Evolutionary conservation across 2,113 vertebrate species (phyloP), one percentile per base, ranked within the genome.

Genomic region (Falcunculus frontatus): DNA sequence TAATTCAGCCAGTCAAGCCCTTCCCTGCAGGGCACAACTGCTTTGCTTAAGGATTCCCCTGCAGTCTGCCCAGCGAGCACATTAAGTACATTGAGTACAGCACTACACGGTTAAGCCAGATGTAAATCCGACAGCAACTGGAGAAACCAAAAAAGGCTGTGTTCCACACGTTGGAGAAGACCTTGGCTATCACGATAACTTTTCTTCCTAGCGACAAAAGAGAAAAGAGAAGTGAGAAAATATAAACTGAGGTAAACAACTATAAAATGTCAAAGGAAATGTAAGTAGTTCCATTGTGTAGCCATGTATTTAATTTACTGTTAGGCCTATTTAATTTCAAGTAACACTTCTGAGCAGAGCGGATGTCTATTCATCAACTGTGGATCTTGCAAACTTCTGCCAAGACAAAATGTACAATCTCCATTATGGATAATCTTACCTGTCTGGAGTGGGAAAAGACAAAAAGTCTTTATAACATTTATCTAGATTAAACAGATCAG

Each of bases 401-500:
- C 93, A 95, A 92, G 77, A 87, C 56, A 91, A 83, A 96, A 92
- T 33, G 56, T 84, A 87, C 83, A 63, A 19, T n/a, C 50, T 46
- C 82, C 2, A 5, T 55, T 78, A 67, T 0, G 1, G 89, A 94
- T 97, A 96, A 97, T 93, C 87, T 96, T 93, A 97, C 93, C 96
- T 96, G 89, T 64, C 89, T 96, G 79, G 87, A 95, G 73, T 13
- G 44, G 73, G 55, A 78, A 90, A 83, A 93, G 79, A 93, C 82
- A 80, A 87, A 96, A 95, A 84, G 80, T 79, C 60, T 90, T 93
- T 75, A 12, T 55, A 95, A 74, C 87, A 95, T 93, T 96, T 95
- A 97, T 97, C 96, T 93, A 89, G 93, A 96, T 96, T 97, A 96
- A 95, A 84, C 72, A 91, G 88, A 87, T 67, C 81, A 92, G 81